phyloP scores from a whole-genome alignment of 1,140 invertebrate species.

The Musca domestica region DNA sequence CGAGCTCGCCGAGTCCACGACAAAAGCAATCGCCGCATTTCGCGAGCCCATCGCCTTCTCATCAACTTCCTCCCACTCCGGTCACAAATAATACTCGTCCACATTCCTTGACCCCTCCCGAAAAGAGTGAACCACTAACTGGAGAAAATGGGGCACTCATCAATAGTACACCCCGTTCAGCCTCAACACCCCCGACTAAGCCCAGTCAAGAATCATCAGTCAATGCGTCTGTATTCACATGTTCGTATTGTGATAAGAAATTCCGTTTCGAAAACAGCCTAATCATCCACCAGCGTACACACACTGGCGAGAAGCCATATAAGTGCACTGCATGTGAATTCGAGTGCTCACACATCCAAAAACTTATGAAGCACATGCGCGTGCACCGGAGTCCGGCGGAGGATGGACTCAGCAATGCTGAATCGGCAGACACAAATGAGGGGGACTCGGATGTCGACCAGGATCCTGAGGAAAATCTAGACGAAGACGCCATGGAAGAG shows the following conservation, averaged over 20 bases:
- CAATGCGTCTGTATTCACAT: conserved; percentile 59
- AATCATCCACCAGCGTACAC: conserved; percentile 83
- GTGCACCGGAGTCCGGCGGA: conserved; percentile 61
- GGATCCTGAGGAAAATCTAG: conserved; percentile 67
- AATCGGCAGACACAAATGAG: conserved; percentile 68
- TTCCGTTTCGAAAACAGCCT: conserved; percentile 92
- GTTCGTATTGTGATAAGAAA: conserved; percentile 87
- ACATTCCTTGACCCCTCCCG: conserved; percentile 68
- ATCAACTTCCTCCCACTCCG: conserved; percentile 61
- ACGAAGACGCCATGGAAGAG: conserved; percentile 60
- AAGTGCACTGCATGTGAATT: conserved; percentile 75
- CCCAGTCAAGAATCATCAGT: conserved; percentile 58
- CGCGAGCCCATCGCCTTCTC: conserved; percentile 69
- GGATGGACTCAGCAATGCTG: conserved; percentile 66
- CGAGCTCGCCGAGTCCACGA: conserved; percentile 74
- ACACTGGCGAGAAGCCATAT: conserved; percentile 74
- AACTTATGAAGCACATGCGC: conserved; percentile 84
- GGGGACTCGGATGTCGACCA: conserved; percentile 69
- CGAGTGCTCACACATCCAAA: conserved; percentile 70
- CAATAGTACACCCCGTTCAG: conserved; percentile 63
- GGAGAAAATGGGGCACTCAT: conserved; percentile 53
- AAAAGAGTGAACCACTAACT: conserved; percentile 57
- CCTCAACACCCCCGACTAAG: conserved; percentile 61
- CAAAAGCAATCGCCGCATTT: conserved; percentile 77
- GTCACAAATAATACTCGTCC: conserved; percentile 63